Evolutionary conservation across 2,797 vertebrate genomes (phyloP), one percentile per base, ranked within the genome.

Genomic region (Cryptoblepharus egeriae): DNA sequence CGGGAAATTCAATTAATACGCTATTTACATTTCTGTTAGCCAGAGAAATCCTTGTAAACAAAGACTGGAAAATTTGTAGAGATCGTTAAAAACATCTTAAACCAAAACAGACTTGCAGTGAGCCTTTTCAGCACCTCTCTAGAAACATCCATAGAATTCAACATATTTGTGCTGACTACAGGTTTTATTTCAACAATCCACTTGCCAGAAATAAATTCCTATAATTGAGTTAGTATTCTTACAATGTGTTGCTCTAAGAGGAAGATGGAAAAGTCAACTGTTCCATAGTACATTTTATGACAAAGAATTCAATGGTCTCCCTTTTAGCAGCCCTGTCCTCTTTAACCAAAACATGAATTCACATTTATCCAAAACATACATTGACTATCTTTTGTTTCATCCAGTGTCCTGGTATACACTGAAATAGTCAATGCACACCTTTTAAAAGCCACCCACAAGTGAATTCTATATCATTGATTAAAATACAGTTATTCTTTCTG

Each of bases 1-100:
- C 35, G 11, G 52, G 85, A 92, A 89, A 92, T 75, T 86, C 87
- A 85, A 90, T 89, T 88, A 87, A 83, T 78, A 52, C 83, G 75
- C 82, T 90, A 82, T 88, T 90, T 92, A 88, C 84, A 82, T 89
- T 83, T 85, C 72, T 86, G 85, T 90, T 88, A 90, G 80, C 87
- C 88, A 83, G 71, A 88, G 77, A 74, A 92, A 92, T 81, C 45
- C 42, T 81, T 84, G 75, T 86, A 93, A 91, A 88, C 85, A 81
- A 63, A 88, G 87, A 73, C 16, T 85, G 88, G 74, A 80, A 79
- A 69, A 37, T 85, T 80, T 74, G 68, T 83, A 65, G 55, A 63
- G 84, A 86, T 84, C 16, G 57, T 58, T 32, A 88, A 88, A 80
- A 92, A 91, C 80, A 87, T 92, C 57, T 52, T 87, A 84, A 71